Conservation (phyloP, 2,797 vertebrate genomes). For the Rhinatrema bivittatum region DNA sequence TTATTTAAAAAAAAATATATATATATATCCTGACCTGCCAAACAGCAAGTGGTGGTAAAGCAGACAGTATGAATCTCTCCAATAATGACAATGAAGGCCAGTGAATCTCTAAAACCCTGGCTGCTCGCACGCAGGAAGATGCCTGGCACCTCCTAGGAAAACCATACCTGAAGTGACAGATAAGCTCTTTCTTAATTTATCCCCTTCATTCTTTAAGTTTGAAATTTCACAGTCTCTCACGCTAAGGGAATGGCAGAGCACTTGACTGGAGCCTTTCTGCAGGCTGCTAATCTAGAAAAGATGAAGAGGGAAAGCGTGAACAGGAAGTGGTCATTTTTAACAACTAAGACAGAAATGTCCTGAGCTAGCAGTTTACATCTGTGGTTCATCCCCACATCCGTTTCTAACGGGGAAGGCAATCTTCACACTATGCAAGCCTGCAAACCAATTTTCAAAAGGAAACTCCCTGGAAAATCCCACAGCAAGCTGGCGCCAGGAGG, state of each 20-base stretch:
- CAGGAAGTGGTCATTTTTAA: not conserved
- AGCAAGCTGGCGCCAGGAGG: too few species aligned
- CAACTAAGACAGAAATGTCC: constrained; percentile 12
- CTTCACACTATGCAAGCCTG: not conserved
- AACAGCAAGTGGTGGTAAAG: too few species aligned
- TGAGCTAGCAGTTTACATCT: too few species aligned
- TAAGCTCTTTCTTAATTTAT: constrained; percentile 46
- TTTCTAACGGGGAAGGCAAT: not conserved
- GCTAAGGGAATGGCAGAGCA: constrained; percentile 41
- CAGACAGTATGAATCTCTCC: too few species aligned
- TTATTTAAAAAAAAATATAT: too few species aligned
- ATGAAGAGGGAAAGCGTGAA: not conserved
- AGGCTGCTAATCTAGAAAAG: constrained; percentile 39
- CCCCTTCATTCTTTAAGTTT: constrained; percentile 39
- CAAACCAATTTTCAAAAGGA: too few species aligned
- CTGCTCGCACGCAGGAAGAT: too few species aligned
- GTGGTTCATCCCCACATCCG: not conserved
- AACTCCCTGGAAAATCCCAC: too few species aligned
- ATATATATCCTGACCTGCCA: too few species aligned
- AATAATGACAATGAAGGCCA: too few species aligned
- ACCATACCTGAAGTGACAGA: constrained; percentile 42
- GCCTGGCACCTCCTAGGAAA: too few species aligned
- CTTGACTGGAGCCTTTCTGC: constrained; percentile 52
- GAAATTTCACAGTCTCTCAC: constrained; percentile 56
- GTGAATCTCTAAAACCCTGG: too few species aligned